Percentiles rank a stretch among this genome's conserved stretches.
Evolutionary conservation across 2,888 invertebrate species (phyloP).

Genomic region (Sacculina carcini): DNA sequence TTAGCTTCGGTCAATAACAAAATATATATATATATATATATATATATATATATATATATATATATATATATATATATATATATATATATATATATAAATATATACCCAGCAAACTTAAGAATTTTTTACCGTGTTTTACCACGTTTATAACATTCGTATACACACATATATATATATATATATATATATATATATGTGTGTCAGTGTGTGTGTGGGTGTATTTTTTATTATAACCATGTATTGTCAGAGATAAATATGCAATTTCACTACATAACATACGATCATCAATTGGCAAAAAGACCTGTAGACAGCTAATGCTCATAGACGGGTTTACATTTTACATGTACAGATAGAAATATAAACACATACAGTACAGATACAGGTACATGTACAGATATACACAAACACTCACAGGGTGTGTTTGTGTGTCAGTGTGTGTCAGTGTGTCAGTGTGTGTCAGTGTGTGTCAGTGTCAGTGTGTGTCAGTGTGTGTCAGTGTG

Average conservation of each 20-base stretch:
- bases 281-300: too few species aligned
- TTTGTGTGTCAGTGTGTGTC: too few species aligned
- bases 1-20: too few species aligned
- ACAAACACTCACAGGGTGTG: too few species aligned
- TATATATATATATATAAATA: slow-evolving; percentile 7
- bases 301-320: too few species aligned
- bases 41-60: slow-evolving; percentile 8
- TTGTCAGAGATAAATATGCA: too few species aligned
- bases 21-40: slow-evolving; percentile 9
- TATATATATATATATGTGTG: neutral
- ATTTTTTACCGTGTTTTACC: neutral
- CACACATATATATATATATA: neutral
- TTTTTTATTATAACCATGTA: too few species aligned
- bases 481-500: neutral
- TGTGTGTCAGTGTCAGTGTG: neutral
- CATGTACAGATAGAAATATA: too few species aligned
- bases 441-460: neutral
- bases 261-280: too few species aligned
- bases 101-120: slow-evolving; percentile 5
- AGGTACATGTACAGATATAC: too few species aligned
- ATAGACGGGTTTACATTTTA: too few species aligned
- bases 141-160: slow-evolving; percentile 4
- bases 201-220: neutral
- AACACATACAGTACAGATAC: too few species aligned
- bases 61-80: slow-evolving; percentile 8